phyloP scores from a whole-genome alignment of 2,797 vertebrate genomes.

The Gouania willdenowi region DNA sequence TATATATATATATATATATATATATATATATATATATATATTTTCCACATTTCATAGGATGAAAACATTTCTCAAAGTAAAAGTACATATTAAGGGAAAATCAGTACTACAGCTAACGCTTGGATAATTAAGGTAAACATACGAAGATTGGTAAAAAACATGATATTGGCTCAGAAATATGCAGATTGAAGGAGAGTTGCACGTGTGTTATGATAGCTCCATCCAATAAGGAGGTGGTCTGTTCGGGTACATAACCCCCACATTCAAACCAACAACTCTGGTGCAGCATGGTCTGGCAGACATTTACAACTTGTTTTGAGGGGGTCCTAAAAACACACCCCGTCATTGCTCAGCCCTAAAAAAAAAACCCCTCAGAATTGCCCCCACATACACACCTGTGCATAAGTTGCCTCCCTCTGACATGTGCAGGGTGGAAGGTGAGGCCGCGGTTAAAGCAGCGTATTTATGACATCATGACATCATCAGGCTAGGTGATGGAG shows the following conservation, averaged over 20 bases:
- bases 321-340: constrained; percentile 46
- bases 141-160: too few species aligned
- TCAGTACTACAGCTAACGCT: too few species aligned
- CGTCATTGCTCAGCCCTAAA: constrained; percentile 45
- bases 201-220: too few species aligned
- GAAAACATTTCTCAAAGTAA: too few species aligned
- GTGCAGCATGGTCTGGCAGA: constrained; percentile 58
- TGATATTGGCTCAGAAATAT: too few species aligned
- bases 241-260: constrained; percentile 51
- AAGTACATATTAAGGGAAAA: too few species aligned
- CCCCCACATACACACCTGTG: constrained; percentile 5
- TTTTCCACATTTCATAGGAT: too few species aligned
- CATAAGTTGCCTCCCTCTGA: constrained; percentile 21
- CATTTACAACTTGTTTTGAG: constrained; percentile 50
- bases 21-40: too few species aligned
- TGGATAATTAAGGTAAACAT: too few species aligned
- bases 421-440: constrained; percentile 15
- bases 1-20: too few species aligned
- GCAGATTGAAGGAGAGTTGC: too few species aligned
- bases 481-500: constrained; percentile 62
- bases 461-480: constrained; percentile 61
- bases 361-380: constrained; percentile 39
- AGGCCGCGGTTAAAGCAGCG: constrained; percentile 1
- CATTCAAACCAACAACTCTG: constrained; percentile 45
- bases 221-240: too few species aligned